phyloP scores from a whole-genome alignment of 2,888 invertebrate genomes.

The Norana najaformis region DNA sequence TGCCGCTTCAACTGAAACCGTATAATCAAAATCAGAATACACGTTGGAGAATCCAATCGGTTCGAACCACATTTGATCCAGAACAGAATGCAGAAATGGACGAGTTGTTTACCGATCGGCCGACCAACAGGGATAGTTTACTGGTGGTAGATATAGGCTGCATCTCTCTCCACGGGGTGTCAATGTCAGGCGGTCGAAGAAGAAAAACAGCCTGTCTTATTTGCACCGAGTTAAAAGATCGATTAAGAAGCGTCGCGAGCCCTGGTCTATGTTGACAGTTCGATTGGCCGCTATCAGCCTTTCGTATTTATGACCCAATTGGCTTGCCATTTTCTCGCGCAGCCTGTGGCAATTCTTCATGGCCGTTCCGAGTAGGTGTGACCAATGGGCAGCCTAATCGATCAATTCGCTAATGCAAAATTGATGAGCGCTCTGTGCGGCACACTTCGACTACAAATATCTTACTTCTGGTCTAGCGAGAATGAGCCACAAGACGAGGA shows the following conservation, averaged over 20 bases:
- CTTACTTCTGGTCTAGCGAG: neutral
- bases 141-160: too few relatives aligned
- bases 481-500: neutral
- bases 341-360: neutral
- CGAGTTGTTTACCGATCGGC: too few relatives aligned
- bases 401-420: conserved; percentile 13
- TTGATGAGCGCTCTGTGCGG: neutral
- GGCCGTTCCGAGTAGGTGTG: neutral
- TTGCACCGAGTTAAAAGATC: neutral
- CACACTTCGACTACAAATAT: neutral
- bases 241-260: neutral
- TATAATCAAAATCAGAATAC: too few relatives aligned
- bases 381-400: neutral
- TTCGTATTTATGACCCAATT: neutral
- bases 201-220: neutral
- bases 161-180: too few relatives aligned
- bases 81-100: too few relatives aligned
- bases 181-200: too few relatives aligned
- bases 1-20: too few relatives aligned
- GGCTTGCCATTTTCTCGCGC: neutral
- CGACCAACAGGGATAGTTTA: too few relatives aligned
- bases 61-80: too few relatives aligned
- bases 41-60: too few relatives aligned
- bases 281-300: neutral
- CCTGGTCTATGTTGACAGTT: neutral